These are phyloP conservation scores for Scaptodrosophila lebanonensis DNA, from an alignment of 1,140 invertebrate genomes.

Conservation along the genomic window DNA sequence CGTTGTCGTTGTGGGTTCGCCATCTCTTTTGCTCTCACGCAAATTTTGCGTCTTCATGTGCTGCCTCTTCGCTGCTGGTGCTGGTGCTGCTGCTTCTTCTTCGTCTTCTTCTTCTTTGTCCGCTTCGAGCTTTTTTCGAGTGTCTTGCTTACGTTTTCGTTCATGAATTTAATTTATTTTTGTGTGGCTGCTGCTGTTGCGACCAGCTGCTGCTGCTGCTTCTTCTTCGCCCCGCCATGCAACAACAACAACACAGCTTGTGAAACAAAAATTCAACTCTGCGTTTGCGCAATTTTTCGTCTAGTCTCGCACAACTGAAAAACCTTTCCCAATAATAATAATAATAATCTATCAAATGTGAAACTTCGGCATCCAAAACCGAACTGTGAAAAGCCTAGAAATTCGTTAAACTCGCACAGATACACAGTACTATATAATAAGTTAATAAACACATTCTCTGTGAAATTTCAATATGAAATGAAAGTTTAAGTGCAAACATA, in stretches of 20 bases:
- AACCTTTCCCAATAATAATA: conserved; percentile 3
- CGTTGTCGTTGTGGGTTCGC: conserved; percentile 23
- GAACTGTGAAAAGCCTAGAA: too few relatives aligned
- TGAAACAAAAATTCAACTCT: conserved; percentile 14
- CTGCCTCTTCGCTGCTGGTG: conserved; percentile 40
- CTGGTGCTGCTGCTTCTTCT: conserved; percentile 19
- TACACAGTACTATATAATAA: too few relatives aligned
- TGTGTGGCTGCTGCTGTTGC: conserved; percentile 36
- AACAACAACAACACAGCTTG: conserved; percentile 20
- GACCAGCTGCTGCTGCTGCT: conserved; percentile 27
- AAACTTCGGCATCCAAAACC: too few relatives aligned
- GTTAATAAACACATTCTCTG: too few relatives aligned
- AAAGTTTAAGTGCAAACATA: too few relatives aligned
- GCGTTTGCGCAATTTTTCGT: conserved; percentile 46
- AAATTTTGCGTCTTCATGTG: conserved; percentile 16
- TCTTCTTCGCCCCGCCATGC: conserved; percentile 20
- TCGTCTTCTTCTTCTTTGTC: conserved; percentile 53
- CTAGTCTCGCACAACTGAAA: conserved; percentile 12
- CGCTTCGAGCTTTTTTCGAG: too few relatives aligned
- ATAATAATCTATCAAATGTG: conserved; percentile 3
- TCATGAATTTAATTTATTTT: conserved; percentile 66
- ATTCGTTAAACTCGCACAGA: too few relatives aligned
- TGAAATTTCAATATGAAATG: too few relatives aligned
- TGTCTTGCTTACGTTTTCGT: conserved; percentile 60
- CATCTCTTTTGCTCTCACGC: conserved; percentile 54